phyloP scores from a whole-genome alignment of 2,113 vertebrate species.

The Cisticola juncidis region DNA sequence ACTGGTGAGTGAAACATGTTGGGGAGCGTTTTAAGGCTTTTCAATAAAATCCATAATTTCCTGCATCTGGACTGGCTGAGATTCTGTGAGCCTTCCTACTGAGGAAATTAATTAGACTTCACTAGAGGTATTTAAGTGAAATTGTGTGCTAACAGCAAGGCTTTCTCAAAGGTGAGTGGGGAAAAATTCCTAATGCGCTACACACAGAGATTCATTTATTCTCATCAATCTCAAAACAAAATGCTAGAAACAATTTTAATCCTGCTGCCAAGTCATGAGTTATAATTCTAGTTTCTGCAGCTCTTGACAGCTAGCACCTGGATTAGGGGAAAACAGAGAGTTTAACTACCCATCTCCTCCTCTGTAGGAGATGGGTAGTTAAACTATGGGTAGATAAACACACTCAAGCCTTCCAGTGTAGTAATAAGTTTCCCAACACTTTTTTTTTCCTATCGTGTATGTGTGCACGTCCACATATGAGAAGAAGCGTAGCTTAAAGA shows the following conservation, averaged over 20 bases:
- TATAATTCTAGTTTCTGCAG: background rate
- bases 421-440: background rate
- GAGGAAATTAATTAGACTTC: background rate
- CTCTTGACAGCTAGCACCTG: background rate
- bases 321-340: background rate
- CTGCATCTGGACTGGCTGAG: background rate
- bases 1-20: background rate
- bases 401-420: background rate
- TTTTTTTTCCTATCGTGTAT: background rate
- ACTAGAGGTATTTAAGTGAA: background rate
- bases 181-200: background rate
- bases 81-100: background rate
- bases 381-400: no score
- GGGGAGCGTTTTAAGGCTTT: rapidly evolving
- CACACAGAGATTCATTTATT: background rate
- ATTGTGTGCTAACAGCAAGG: background rate
- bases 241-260: background rate
- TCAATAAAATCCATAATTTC: background rate
- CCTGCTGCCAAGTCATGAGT: background rate
- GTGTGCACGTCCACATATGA: background rate
- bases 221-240: background rate
- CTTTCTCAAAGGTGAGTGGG: background rate
- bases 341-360: background rate
- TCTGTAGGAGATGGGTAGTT: no score
- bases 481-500: background rate